Percentiles rank a stretch among this genome's conserved stretches.
These are phyloP conservation scores for Pontoporia blainvillei DNA, from an alignment of 2,113 vertebrate genomes.

Conservation along the genomic window DNA sequence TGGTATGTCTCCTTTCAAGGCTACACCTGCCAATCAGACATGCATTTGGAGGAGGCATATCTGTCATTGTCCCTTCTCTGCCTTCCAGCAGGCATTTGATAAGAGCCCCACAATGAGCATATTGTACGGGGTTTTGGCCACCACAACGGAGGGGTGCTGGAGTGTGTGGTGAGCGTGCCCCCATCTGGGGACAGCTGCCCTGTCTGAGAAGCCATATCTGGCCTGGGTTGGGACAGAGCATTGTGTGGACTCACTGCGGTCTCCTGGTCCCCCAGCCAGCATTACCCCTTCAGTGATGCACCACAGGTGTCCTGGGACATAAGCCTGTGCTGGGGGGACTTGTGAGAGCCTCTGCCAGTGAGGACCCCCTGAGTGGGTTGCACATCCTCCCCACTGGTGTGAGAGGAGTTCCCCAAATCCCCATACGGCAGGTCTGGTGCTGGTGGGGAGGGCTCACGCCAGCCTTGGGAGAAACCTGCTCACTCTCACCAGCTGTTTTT, in stretches of 20 bases:
- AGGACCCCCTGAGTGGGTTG: neutral
- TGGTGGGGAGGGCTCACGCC: fast-evolving
- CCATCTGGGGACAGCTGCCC: neutral
- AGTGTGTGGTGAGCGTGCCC: neutral
- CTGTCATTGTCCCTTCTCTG: neutral
- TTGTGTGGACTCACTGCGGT: no score
- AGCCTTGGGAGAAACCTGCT: neutral
- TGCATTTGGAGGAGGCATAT: neutral
- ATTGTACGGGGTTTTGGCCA: neutral
- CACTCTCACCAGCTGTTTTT: slow-evolving; percentile 29
- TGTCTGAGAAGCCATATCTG: neutral
- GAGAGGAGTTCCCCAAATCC: neutral
- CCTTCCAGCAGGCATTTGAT: neutral
- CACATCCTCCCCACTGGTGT: neutral
- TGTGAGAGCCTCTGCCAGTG: neutral
- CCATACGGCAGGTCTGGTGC: neutral
- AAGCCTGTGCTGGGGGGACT: fast-evolving
- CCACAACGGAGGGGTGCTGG: neutral
- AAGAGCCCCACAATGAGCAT: neutral
- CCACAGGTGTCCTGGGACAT: neutral
- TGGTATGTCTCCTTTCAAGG: slow-evolving; percentile 78
- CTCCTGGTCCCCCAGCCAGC: neutral
- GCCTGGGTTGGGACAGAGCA: neutral
- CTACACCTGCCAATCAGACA: no score
- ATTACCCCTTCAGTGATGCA: neutral